Base-by-base conservation (phyloP, 1,140 invertebrate genomes). In the Penaeus chinensis region DNA sequence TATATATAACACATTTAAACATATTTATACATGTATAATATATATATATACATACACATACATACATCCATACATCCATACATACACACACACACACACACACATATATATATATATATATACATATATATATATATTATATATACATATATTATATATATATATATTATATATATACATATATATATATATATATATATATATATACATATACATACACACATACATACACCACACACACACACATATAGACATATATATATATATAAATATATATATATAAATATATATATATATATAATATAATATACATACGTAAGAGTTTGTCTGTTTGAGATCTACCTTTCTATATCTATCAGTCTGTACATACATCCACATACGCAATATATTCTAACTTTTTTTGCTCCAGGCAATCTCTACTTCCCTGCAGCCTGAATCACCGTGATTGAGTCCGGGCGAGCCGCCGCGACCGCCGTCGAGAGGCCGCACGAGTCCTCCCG, bases 91-190 rank as follows among this genome's bases (percentile, higher is more conserved):
- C 19, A 71, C 19, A 71, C 19, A 71, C 19, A 71, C 19, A 71
- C 19, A 71, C 3, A 20, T 27, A 71, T 71, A 71, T 71, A 71
- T 71, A 71, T 71, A 71, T 71, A 71, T 71, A 71, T 71, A 71
- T 19, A 71, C 24, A 71, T 71, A 71, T 71, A 71, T 71, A 71
- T 71, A 71, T 71, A 71, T 71, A 71, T 71, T 71, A 71, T 71
- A 71, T 71, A 71, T 71, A 71, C 24, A 71, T 71, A 71, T 71
- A 71, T 71, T 71, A 71, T 71, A 71, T 71, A 71, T 71, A 71
- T 16, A 71, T n/a, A 2, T 32, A 32, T 32, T 1, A 32, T 32
- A 32, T 32, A 32, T 32, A 32, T 32, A 32, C 2, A 32, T 32
- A 32, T 32, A 32, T 32, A 32, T 32, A 32, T 32, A 32, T 32